Base-by-base conservation (phyloP, 35 echinoderm and acorn worm genomes). In the Eucidaris tribuloides region DNA sequence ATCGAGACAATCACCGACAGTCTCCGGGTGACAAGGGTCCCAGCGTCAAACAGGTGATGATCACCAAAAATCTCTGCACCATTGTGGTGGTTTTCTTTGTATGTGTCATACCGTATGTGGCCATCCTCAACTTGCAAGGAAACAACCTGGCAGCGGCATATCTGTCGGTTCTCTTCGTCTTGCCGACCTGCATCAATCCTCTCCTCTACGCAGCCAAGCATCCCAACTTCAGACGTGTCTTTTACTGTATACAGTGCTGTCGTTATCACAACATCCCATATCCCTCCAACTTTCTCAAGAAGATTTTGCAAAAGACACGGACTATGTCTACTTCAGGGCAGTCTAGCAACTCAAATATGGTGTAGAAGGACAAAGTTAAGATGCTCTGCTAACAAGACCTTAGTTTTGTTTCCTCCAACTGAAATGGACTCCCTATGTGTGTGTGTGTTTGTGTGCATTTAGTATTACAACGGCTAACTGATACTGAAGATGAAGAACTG, bases 11-110 rank as follows among this genome's bases (percentile, higher is more conserved):
- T 22, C 19, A 43, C 23, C 58, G 3, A 17, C 23, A 64, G 80
- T 25, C 2, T 9, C 35, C 20, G 40, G 37, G 0, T 11, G 20
- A 41, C 9, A 7, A 9, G 46, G 39, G 57, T 13, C 55, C 36
- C 62, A 82, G 48, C 42, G 59, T 72, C 66, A 72, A 72, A 28
- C 57, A 82, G 25, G 40, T 82, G 7, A 65, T 27, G 2, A 62
- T 82, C 4, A 64, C 80, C 4, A 82, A 82, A n/a, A 82, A 82
- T 22, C 38, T 82, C 34, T 44, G 40, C 45, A n/a, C 43, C n/a
- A 41, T 82, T 27, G 80, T 82, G 19, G 80, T 40, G 19, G 48
- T 82, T 5, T 82, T 64, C 80, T n/a, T 64, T 7, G 15, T 82
- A n/a, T 65, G 57, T 18, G 34, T 82, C 18, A 7, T 40, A 13